Evolutionary conservation across 2,113 vertebrate species (phyloP).

Genomic region (Bombycilla garrulus): DNA sequence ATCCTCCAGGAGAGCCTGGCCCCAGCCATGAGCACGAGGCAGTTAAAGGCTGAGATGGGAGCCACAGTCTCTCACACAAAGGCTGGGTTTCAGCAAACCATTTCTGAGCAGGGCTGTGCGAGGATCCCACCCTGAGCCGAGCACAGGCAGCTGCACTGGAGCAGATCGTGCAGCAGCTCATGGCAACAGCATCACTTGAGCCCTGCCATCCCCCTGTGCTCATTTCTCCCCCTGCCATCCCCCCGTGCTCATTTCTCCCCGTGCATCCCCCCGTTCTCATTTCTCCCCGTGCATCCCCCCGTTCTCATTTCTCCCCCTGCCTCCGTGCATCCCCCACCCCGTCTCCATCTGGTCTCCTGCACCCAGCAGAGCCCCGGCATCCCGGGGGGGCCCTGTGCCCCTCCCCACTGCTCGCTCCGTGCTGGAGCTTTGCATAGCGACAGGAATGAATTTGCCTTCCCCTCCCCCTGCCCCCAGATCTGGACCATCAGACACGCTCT

Average conservation of each 20-base stretch:
- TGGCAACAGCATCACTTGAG: neutral
- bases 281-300: too few relatives aligned
- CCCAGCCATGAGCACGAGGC: fast-evolving
- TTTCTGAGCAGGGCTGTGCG: neutral
- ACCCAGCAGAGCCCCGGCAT: neutral
- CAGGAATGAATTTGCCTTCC: neutral
- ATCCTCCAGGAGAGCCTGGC: neutral
- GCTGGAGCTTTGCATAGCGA: neutral
- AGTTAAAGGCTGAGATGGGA: neutral
- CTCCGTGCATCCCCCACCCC: neutral
- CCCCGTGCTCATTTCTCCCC: neutral
- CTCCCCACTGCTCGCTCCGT: neutral
- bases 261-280: neutral
- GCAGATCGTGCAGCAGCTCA: neutral
- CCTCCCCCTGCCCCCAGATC: slow-evolving; percentile 8
- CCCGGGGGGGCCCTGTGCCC: neutral
- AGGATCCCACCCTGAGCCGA: neutral
- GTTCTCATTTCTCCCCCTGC: neutral
- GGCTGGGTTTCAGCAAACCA: neutral
- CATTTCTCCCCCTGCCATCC: neutral
- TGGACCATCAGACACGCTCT: neutral
- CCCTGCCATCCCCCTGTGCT: neutral
- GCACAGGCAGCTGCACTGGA: neutral
- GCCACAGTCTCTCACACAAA: fast-evolving
- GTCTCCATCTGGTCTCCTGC: neutral